These are phyloP conservation scores for Triplophysa tibetana DNA, from an alignment of 2,113 vertebrate genomes.

Conservation along the genomic window DNA sequence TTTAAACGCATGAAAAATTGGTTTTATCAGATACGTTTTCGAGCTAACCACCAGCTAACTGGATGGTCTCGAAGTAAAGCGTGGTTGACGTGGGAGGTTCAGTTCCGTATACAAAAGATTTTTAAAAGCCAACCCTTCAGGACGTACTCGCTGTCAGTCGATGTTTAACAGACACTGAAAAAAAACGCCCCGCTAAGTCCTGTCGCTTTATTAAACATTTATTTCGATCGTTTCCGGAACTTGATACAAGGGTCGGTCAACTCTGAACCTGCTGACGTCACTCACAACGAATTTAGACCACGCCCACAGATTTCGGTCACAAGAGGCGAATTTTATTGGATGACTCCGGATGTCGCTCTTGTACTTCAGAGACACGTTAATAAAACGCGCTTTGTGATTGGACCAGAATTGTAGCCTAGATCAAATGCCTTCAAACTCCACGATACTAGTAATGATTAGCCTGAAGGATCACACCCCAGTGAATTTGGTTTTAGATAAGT, in stretches of 20 bases:
- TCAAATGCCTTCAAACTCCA: not conserved
- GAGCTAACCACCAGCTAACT: not conserved
- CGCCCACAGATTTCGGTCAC: not conserved
- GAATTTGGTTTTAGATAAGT: no score
- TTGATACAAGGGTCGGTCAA: no score
- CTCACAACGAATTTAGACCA: not conserved
- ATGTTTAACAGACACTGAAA: slow-evolving; percentile 1
- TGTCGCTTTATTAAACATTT: not conserved
- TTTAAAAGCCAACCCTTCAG: not conserved
- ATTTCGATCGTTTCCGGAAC: not conserved
- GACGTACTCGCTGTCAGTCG: not conserved
- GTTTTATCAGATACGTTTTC: not conserved
- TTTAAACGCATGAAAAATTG: not conserved
- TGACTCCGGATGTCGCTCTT: not conserved
- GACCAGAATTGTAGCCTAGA: not conserved
- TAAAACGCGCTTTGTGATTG: not conserved
- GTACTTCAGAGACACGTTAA: not conserved
- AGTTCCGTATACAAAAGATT: not conserved
- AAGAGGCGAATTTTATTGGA: slow-evolving; percentile 19
- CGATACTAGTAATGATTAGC: not conserved
- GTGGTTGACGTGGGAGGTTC: not conserved
- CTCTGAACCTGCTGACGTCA: no score
- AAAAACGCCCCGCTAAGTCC: not conserved
- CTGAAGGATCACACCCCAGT: not conserved
- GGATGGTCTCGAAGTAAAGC: not conserved